These are phyloP conservation scores for Aromia moschata DNA, from an alignment of 2,888 invertebrate genomes.

Conservation along the genomic window DNA sequence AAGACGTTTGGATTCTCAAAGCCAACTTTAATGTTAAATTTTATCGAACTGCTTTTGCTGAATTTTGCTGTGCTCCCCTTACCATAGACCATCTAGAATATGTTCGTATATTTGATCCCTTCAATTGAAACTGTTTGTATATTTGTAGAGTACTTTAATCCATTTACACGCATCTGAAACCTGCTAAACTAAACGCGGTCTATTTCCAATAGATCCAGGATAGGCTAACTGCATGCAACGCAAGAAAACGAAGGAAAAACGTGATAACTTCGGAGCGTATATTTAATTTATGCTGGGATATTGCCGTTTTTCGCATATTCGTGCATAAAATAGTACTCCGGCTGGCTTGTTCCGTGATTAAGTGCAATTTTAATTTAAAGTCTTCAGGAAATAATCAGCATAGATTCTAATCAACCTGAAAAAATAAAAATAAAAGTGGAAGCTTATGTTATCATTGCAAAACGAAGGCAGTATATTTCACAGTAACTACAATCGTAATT, in stretches of 20 bases:
- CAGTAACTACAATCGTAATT: neutral
- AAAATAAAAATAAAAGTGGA: constrained; percentile 13
- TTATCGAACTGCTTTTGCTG: too few relatives aligned
- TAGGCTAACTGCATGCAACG: too few relatives aligned
- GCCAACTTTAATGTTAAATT: too few relatives aligned
- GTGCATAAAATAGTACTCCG: constrained; percentile 46
- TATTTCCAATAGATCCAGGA: too few relatives aligned
- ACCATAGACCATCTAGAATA: too few relatives aligned
- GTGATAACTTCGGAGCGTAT: constrained; percentile 36
- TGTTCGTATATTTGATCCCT: too few relatives aligned
- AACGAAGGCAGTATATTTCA: neutral
- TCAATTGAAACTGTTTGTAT: too few relatives aligned
- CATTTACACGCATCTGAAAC: too few relatives aligned
- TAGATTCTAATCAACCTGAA: constrained; percentile 48
- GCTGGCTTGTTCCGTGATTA: constrained; percentile 45
- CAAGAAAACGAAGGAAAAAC: constrained; percentile 27
- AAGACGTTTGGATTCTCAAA: too few relatives aligned
- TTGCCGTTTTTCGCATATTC: constrained; percentile 39
- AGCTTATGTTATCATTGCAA: constrained; percentile 1
- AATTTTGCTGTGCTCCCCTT: too few relatives aligned
- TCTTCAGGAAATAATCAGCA: constrained; percentile 53
- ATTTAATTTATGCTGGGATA: constrained; percentile 41
- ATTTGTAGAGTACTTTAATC: too few relatives aligned
- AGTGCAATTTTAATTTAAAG: constrained; percentile 50
- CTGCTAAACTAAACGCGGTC: too few relatives aligned